These are phyloP conservation scores for Staurois parvus DNA, from an alignment of 2,797 vertebrate species.

Conservation along the genomic window DNA sequence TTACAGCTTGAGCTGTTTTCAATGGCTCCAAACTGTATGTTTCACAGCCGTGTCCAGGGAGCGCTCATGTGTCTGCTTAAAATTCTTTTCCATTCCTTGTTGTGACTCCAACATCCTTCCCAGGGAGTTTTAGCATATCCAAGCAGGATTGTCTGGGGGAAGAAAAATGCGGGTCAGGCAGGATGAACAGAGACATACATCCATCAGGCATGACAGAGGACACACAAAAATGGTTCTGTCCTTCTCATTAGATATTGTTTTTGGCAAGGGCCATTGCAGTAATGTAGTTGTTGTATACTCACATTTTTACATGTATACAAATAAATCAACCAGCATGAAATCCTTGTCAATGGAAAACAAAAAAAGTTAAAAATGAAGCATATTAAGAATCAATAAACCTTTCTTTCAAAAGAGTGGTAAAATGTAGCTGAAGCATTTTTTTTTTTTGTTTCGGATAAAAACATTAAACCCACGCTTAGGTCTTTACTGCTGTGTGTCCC, in stretches of 20 bases:
- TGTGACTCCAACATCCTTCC: conserved; percentile 36
- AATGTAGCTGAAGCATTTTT: too few relatives aligned
- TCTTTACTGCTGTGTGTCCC: too few relatives aligned
- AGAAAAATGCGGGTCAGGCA: conserved; percentile 24
- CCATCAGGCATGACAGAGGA: conserved; percentile 35
- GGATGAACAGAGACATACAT: conserved; percentile 31
- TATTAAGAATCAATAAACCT: too few relatives aligned
- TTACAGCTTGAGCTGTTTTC: conserved; percentile 34
- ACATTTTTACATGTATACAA: neutral
- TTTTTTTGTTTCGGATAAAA: too few relatives aligned
- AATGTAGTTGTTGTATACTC: conserved; percentile 5
- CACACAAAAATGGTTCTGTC: conserved; percentile 5
- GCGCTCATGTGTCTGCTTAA: conserved; percentile 33
- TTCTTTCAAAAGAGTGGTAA: too few relatives aligned
- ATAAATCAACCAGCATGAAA: too few relatives aligned
- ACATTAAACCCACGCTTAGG: too few relatives aligned
- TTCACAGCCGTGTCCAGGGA: conserved; percentile 21
- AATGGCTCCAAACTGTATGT: conserved; percentile 29
- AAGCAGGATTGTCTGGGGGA: conserved; percentile 33
- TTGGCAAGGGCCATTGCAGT: neutral
- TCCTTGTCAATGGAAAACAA: too few relatives aligned
- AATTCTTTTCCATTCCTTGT: conserved; percentile 33
- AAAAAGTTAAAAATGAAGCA: too few relatives aligned
- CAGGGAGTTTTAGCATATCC: conserved; percentile 25
- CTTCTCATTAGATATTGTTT: conserved; percentile 23